phyloP scores from a whole-genome alignment of 2,113 vertebrate species.

The Bagarius yarrelli region DNA sequence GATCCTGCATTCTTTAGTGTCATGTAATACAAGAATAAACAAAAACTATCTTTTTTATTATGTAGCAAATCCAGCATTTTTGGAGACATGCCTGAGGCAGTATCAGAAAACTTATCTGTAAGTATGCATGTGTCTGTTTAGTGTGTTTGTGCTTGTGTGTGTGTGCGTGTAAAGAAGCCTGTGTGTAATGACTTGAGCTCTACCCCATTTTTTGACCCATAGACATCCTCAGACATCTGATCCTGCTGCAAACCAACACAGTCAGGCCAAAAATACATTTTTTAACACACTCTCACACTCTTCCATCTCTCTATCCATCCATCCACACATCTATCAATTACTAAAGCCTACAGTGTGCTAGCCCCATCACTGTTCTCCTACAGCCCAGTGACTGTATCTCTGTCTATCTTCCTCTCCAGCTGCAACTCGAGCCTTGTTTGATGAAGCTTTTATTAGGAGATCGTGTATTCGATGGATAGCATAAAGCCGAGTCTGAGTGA shows the following conservation, averaged over 20 bases:
- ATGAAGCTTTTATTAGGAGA: conserved; percentile 64
- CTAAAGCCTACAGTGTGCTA: conserved; percentile 28
- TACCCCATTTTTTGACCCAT: conserved; percentile 15
- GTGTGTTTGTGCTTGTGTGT: neutral
- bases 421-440: conserved; percentile 51
- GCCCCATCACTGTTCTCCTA: conserved; percentile 58
- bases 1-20: conserved; percentile 26
- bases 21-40: conserved; percentile 17
- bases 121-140: conserved; percentile 20
- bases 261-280: conserved; percentile 46
- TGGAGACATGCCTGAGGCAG: conserved; percentile 14
- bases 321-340: conserved; percentile 43
- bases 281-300: conserved; percentile 21
- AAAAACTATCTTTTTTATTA: neutral
- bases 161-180: neutral
- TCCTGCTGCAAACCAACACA: conserved; percentile 15
- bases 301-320: conserved; percentile 38
- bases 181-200: conserved; percentile 30
- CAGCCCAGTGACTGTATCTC: conserved; percentile 33
- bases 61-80: conserved; percentile 20
- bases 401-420: conserved; percentile 36
- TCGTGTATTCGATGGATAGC: conserved; percentile 42
- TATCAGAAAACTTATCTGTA: conserved; percentile 11
- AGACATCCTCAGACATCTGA: conserved; percentile 24
- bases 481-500: conserved; percentile 38